Evolutionary conservation across 2,797 vertebrate species (phyloP).

Genomic region (Limnodromus scolopaceus): DNA sequence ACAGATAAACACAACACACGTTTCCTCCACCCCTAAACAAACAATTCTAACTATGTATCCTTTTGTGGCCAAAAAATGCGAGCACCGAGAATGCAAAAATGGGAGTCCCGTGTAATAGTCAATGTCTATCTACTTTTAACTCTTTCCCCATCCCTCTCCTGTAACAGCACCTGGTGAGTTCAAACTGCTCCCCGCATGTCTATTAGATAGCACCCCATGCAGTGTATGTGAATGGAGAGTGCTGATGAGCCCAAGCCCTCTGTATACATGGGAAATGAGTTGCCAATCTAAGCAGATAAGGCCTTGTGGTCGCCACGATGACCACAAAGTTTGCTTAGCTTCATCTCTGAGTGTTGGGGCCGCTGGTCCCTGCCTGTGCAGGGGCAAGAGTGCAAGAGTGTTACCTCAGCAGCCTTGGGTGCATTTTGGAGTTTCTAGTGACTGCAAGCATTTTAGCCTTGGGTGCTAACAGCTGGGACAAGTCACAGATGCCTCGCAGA

Average conservation of each 20-base stretch:
- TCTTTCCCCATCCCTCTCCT: not conserved
- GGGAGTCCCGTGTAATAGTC: not conserved
- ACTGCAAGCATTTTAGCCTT: not conserved
- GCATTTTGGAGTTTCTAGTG: not conserved
- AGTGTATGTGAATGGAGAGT: not conserved
- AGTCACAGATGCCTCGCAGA: not conserved
- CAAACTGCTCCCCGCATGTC: not conserved
- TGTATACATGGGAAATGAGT: not conserved
- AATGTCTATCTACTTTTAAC: not conserved
- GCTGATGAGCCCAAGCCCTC: not conserved
- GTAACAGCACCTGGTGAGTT: not conserved
- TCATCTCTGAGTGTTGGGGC: not conserved
- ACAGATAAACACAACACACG: not conserved
- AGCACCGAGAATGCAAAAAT: not conserved
- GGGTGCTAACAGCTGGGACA: not conserved
- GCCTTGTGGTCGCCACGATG: not conserved
- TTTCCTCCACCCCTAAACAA: not conserved
- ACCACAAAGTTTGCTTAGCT: not conserved
- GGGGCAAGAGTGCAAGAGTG: fast-evolving
- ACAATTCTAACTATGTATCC: not conserved
- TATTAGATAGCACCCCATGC: fast-evolving
- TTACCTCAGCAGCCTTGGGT: not conserved
- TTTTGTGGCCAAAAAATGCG: not conserved
- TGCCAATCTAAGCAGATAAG: not conserved
- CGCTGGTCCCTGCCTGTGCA: not conserved